Evolutionary conservation across 2,797 vertebrate genomes (phyloP).

Genomic region (Perdix hodgsoniae): DNA sequence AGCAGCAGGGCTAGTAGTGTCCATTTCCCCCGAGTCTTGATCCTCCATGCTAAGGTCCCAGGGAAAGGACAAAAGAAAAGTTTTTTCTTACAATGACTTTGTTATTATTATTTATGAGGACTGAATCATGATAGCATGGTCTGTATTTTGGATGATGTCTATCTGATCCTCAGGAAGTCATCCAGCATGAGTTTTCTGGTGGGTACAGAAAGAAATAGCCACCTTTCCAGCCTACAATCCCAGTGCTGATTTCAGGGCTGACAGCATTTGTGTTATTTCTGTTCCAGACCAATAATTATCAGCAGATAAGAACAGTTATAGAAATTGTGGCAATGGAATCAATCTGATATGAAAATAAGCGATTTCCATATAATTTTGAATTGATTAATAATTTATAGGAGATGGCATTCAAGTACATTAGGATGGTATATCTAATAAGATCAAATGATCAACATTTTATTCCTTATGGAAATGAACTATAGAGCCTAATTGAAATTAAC

Average conservation of each 20-base stretch:
- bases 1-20: background rate
- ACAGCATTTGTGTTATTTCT: background rate
- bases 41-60: background rate
- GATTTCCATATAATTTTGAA: background rate
- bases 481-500: slow-evolving; percentile 40
- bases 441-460: background rate
- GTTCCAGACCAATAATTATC: background rate
- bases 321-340: background rate
- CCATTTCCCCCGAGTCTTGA: background rate
- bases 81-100: background rate
- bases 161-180: background rate
- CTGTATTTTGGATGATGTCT: background rate
- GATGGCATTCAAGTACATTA: background rate
- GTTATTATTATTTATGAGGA: background rate
- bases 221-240: background rate
- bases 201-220: background rate
- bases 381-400: background rate
- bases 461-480: background rate
- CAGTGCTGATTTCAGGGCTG: background rate
- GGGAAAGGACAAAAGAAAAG: background rate
- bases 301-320: background rate
- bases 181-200: background rate
- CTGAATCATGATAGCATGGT: background rate
- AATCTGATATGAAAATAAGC: background rate
- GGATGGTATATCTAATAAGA: background rate